A percentile compares a stretch with the other conserved stretches of the same genome.
Evolutionary conservation across 2,888 invertebrate genomes (phyloP).

Genomic region (Neoitamus cyanurus): DNA sequence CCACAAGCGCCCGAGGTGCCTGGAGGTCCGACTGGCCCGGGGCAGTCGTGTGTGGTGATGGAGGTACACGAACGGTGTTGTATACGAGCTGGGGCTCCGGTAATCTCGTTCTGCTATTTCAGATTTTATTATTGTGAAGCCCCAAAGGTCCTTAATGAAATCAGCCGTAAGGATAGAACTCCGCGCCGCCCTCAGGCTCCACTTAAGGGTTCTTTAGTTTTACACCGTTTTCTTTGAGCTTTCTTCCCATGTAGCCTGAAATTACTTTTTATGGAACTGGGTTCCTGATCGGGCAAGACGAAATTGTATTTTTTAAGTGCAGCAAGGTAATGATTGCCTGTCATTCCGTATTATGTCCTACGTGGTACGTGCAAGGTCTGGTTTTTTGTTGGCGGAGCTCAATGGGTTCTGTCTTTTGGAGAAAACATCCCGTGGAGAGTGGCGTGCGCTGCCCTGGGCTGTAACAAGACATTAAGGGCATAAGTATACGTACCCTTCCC

Average conservation of each 20-base stretch:
- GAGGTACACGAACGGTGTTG: not conserved
- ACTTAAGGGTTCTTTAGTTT: constrained; percentile 21
- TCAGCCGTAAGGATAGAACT: constrained; percentile 12
- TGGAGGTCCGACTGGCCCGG: not conserved
- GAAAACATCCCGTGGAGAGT: not conserved
- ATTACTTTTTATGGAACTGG: not conserved
- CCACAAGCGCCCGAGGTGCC: not conserved
- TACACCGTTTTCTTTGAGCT: not conserved
- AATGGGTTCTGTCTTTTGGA: not conserved
- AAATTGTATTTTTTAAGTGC: not conserved
- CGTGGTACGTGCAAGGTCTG: not conserved
- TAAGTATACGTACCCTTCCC: too few species aligned
- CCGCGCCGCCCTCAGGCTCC: not conserved
- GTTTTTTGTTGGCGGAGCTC: not conserved
- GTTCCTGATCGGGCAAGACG: not conserved
- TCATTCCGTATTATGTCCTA: not conserved
- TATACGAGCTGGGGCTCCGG: not conserved
- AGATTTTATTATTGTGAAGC: constrained; percentile 23
- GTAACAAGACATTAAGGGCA: not conserved
- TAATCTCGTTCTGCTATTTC: constrained; percentile 37
- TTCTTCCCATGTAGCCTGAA: not conserved
- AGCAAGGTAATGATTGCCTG: not conserved
- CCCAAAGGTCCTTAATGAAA: constrained; percentile 23
- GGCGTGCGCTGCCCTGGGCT: too few species aligned
- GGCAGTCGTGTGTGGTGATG: not conserved